Evolutionary conservation across 2,113 vertebrate species (phyloP).

Genomic region (Pedetes capensis): DNA sequence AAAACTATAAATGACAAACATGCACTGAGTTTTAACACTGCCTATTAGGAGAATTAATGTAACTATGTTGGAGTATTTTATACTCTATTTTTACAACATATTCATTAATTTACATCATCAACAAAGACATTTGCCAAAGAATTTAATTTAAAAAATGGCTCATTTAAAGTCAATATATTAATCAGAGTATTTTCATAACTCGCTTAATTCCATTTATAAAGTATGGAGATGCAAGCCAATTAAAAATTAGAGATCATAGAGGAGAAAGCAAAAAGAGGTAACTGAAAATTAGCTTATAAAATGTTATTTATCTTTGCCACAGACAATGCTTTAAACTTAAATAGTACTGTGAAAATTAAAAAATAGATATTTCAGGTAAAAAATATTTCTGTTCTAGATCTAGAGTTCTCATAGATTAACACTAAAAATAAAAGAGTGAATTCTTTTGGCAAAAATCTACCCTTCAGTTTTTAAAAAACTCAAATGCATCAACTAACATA

Average conservation of each 20-base stretch:
- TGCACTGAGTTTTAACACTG: not conserved
- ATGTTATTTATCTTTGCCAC: constrained; percentile 21
- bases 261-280: not conserved
- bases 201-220: constrained; percentile 25
- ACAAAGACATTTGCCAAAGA: not conserved
- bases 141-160: constrained; percentile 31
- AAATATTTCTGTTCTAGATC: constrained; percentile 4
- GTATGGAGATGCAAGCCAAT: not conserved
- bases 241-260: constrained; percentile 25
- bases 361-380: not conserved
- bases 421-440: constrained; percentile 36
- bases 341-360: not conserved
- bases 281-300: constrained; percentile 47
- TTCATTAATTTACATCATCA: constrained; percentile 1
- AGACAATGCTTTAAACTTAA: constrained; percentile 42
- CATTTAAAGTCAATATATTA: constrained; percentile 5
- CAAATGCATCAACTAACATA: not conserved
- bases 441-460: not conserved
- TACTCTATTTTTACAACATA: not conserved
- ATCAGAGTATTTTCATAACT: constrained; percentile 21
- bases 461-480: not conserved
- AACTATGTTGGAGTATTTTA: not conserved
- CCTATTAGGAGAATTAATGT: not conserved
- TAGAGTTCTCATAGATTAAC: constrained; percentile 8
- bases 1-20: not conserved